Base-by-base conservation (phyloP, 2,888 invertebrate genomes). In the Adelphocoris suturalis region DNA sequence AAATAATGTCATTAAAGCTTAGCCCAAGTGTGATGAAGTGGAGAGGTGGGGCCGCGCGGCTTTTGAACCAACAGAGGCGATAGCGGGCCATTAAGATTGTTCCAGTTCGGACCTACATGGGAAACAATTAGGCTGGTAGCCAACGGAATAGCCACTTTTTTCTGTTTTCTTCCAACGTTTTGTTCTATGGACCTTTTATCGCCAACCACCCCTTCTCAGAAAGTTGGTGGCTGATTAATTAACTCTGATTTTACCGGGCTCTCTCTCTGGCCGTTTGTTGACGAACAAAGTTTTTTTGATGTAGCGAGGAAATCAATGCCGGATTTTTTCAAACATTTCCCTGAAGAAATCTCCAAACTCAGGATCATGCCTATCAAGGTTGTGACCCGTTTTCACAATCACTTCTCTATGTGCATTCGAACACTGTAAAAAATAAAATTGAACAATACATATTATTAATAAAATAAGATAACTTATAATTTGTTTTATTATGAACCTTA, bases 1-100 rank as follows among this genome's bases (percentile, higher is more conserved):
- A 78, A 78, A 78, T 78, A 78, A 78, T 47, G 78, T 78, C 78
- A 78, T 78, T 78, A 47, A 78, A 16, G 78, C 78, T 78, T 78
- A 78, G 37, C 78, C 78, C 37, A 78, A 47, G 78, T 68, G 68
- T 68, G 68, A 68, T 68, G 68, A 68, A 78, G 78, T 78, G n/a
- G 46, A 11, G 78, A 78, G 78, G 46, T 16, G 78, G 9, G n/a
- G 46, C 16, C 0, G 5, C 16, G 16, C 16, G 76, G 76, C 78
- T 19, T 78, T 46, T 78, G 46, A 47, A 78, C 78, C 78, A 78
- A 78, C 27, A 76, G 78, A 47, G 46, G 78, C 78, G 46, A 47
- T 46, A 37, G 28, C 27, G 37, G 27, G 76, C 78, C 47, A 78
- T 78, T 78, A 78, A 78, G 78, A 78, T 78, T 47, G 37, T 19